Percentiles rank a stretch among this genome's conserved stretches.
phyloP scores from a whole-genome alignment of 2,888 invertebrate genomes.

The Orthonevra nobilis region DNA sequence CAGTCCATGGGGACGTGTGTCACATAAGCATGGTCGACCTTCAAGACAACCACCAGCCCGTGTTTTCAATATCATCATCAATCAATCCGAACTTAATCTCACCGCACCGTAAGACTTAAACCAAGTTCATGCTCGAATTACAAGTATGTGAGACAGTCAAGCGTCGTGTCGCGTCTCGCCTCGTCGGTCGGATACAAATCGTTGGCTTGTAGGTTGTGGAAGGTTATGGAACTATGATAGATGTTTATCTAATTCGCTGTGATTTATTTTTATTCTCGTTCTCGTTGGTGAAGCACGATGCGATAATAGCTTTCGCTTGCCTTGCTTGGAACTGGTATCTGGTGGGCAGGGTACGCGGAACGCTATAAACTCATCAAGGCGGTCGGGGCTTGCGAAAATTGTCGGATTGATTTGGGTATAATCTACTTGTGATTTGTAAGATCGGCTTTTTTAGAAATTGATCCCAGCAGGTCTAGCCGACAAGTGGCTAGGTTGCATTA shows the following conservation, averaged over 20 bases:
- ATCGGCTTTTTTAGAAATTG: slow-evolving; percentile 22
- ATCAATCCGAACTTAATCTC: slow-evolving; percentile 30
- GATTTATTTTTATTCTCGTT: slow-evolving; percentile 18
- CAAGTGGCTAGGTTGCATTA: neutral
- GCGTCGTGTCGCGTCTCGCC: no score
- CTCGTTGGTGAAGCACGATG: neutral
- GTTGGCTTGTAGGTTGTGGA: slow-evolving; percentile 15
- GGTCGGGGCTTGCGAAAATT: neutral
- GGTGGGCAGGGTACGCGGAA: no score
- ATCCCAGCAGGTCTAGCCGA: neutral
- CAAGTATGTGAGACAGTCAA: slow-evolving; percentile 28
- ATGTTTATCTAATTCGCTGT: slow-evolving; percentile 36
- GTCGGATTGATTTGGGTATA: slow-evolving; percentile 26
- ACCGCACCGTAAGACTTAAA: slow-evolving; percentile 10
- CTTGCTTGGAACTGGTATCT: slow-evolving; percentile 5
- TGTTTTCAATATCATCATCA: slow-evolving; percentile 18
- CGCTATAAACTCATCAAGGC: slow-evolving; percentile 32
- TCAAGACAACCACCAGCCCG: neutral
- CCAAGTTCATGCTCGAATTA: slow-evolving; percentile 13
- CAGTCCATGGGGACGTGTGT: slow-evolving; percentile 6
- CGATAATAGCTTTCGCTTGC: slow-evolving; percentile 5
- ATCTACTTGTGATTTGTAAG: slow-evolving; percentile 22
- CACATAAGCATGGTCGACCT: slow-evolving; percentile 24
- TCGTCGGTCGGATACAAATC: neutral
- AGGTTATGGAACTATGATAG: slow-evolving; percentile 30